Base-by-base conservation (phyloP, 2,888 invertebrate species). In the Choreutis nemorana region DNA sequence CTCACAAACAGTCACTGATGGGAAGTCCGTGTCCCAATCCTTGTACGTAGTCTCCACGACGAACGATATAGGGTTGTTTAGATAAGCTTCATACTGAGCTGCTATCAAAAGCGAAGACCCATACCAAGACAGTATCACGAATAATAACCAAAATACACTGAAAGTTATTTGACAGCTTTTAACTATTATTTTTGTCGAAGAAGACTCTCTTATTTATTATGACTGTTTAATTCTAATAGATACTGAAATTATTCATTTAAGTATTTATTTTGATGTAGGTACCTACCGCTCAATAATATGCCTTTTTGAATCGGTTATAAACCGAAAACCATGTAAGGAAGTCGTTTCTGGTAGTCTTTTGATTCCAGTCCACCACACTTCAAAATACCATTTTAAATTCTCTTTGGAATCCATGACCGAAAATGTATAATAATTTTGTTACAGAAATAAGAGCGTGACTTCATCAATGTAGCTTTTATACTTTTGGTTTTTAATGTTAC, bases 21-120 rank as follows among this genome's bases (percentile, higher is more conserved):
- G 90, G 43, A 91, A 90, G 31, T 85, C 66, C 0, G 89, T 87
- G 43, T 87, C 72, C 89, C 90, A 90, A 40, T 89, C 84, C 15
- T 86, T 81, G 51, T 88, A 90, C 1, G 84, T 86, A 1, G 89
- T 89, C 45, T 90, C 90, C 8, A 87, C 85, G 1, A 89, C 90
- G 49, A 91, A 90, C 30, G 89, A 90, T 30, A 90, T 87, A 0
- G 90, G 87, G 50, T 87, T 86, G 41, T 86, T 83, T 41, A 83
- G 81, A 48, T 83, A 90, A 0, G 83, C 82, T n/a, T 78, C 61
- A 58, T 85, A 82, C 31, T 84, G 83, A 0, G 83, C 81, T 6
- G 57, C 49, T 30, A 87, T 84, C 33, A 87, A 56, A 3, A 78
- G 40, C 0, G 70, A 64, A 1, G 87, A 84, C 1, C 83, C 83